These are phyloP conservation scores for Colletes latitarsis DNA, from an alignment of 1,140 invertebrate species.

Conservation along the genomic window DNA sequence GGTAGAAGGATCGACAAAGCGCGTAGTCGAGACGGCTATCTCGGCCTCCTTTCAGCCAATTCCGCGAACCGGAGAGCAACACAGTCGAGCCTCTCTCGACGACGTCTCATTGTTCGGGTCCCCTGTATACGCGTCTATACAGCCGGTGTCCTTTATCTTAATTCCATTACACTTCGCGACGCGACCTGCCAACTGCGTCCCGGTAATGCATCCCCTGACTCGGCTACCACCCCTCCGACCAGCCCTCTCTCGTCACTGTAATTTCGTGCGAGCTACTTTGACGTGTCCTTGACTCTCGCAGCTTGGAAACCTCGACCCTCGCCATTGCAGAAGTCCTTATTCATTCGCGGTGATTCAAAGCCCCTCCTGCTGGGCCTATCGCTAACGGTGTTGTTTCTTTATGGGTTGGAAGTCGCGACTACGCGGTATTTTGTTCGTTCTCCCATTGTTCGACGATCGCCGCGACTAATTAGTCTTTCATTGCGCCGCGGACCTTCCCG, in stretches of 20 bases:
- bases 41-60: slow-evolving; percentile 35
- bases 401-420: neutral
- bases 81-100: slow-evolving; percentile 19
- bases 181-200: slow-evolving; percentile 20
- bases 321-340: neutral
- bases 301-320: slow-evolving; percentile 33
- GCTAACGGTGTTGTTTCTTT: slow-evolving; percentile 20
- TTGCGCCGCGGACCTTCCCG: neutral
- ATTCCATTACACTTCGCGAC: slow-evolving; percentile 60
- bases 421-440: slow-evolving; percentile 28
- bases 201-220: slow-evolving; percentile 30
- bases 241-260: slow-evolving; percentile 6
- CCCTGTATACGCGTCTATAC: slow-evolving; percentile 32
- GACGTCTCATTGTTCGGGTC: slow-evolving; percentile 51
- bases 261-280: slow-evolving; percentile 44
- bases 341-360: slow-evolving; percentile 27
- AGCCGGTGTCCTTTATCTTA: slow-evolving; percentile 54
- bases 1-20: slow-evolving; percentile 25
- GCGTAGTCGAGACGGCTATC: slow-evolving; percentile 33
- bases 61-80: slow-evolving; percentile 22
- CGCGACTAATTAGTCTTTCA: slow-evolving; percentile 33
- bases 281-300: slow-evolving; percentile 48
- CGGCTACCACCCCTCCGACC: neutral
- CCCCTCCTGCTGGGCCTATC: neutral
- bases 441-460: slow-evolving; percentile 21